These are phyloP conservation scores for Corvus hawaiiensis DNA, from an alignment of 2,113 vertebrate genomes.

Conservation along the genomic window DNA sequence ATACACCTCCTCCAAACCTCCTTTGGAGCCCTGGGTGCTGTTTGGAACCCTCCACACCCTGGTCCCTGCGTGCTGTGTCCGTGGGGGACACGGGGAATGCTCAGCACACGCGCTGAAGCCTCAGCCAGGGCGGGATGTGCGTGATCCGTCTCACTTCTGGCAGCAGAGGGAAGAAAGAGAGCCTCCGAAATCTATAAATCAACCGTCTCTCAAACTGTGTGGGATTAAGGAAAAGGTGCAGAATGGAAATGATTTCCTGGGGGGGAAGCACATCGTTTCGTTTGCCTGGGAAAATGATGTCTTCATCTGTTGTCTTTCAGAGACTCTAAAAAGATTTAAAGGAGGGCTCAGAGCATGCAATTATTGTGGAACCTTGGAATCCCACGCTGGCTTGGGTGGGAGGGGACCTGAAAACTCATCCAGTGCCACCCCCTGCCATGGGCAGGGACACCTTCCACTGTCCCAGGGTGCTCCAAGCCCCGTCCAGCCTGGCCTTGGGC, in stretches of 20 bases:
- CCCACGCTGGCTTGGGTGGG: not conserved
- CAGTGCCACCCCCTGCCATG: not conserved
- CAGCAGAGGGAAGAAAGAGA: not conserved
- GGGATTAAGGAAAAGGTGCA: not conserved
- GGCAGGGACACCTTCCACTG: not conserved
- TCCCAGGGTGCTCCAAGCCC: not conserved
- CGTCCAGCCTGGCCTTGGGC: fast-evolving
- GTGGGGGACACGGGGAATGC: not conserved
- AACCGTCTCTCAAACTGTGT: not conserved
- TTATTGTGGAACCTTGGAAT: not conserved
- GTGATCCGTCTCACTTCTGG: not conserved
- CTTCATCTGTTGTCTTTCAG: not conserved
- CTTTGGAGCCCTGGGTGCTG: not conserved
- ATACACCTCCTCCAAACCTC: not conserved
- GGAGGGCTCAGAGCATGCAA: not conserved
- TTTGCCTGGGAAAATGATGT: not conserved
- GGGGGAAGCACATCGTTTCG: not conserved
- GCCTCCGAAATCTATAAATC: not conserved
- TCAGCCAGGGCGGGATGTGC: not conserved
- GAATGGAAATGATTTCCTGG: not conserved
- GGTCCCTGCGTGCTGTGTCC: fast-evolving
- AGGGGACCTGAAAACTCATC: not conserved
- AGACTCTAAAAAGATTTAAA: not conserved
- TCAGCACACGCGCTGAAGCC: not conserved
- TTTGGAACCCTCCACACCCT: not conserved